A percentile compares a stretch with the other conserved stretches of the same genome.
These are phyloP conservation scores for Venustaconcha ellipsiformis DNA, from an alignment of 1,140 invertebrate genomes.

Conservation along the genomic window DNA sequence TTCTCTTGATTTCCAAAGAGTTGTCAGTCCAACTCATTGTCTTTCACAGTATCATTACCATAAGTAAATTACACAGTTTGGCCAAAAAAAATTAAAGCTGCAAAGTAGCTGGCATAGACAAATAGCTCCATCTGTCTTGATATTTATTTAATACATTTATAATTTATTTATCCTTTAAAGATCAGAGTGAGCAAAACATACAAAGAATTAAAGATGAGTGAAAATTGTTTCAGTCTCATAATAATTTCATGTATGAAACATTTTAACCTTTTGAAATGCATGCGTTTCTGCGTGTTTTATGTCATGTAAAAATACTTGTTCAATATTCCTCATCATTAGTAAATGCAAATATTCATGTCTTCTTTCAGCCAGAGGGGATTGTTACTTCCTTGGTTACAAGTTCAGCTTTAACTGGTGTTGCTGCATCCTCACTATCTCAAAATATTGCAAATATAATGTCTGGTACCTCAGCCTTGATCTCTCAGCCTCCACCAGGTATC, in stretches of 20 bases:
- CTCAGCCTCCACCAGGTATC: constrained; percentile 13
- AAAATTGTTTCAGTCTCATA: constrained; percentile 7
- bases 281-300: neutral
- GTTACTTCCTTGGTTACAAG: neutral
- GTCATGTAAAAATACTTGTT: neutral
- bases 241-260: neutral
- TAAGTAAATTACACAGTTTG: no score
- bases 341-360: neutral
- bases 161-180: no score
- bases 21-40: no score
- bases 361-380: constrained; percentile 15
- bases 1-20: no score
- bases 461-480: constrained; percentile 24
- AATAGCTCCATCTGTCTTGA: no score
- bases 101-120: no score
- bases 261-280: neutral
- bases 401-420: neutral
- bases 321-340: neutral
- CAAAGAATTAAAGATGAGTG: no score
- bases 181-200: no score
- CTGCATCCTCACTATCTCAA: constrained; percentile 30
- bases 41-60: no score
- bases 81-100: no score
- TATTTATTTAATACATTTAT: no score
- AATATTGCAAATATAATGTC: constrained; percentile 43